These are phyloP conservation scores for Diachasma alloeum DNA, from an alignment of 1,140 invertebrate species.

Conservation along the genomic window DNA sequence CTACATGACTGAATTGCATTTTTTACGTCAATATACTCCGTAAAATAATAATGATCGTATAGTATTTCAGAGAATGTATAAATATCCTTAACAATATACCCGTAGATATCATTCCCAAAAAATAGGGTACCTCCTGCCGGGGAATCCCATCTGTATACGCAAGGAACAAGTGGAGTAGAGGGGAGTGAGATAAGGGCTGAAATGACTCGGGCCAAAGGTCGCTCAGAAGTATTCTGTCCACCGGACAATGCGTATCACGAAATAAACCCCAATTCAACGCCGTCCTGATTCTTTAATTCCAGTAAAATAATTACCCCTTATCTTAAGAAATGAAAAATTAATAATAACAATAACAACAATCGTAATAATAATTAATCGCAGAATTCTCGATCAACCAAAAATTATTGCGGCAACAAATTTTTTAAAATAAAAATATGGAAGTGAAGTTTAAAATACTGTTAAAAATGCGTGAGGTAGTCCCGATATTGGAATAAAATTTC, in stretches of 20 bases:
- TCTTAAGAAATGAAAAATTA: neutral
- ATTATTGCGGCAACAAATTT: too few relatives aligned
- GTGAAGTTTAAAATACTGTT: neutral
- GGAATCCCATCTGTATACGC: neutral
- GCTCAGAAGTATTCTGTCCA: constrained; percentile 55
- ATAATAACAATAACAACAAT: neutral
- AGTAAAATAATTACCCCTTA: neutral
- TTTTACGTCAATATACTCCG: too few relatives aligned
- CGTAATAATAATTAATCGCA: neutral
- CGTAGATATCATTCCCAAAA: too few relatives aligned
- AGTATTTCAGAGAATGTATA: too few relatives aligned
- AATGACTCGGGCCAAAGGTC: constrained; percentile 58
- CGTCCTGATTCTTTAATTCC: too few relatives aligned
- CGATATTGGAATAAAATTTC: neutral
- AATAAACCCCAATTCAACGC: neutral
- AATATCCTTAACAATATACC: too few relatives aligned
- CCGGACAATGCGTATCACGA: constrained; percentile 32
- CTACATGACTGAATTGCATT: too few relatives aligned
- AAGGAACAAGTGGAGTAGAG: constrained; percentile 38
- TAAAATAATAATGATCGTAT: too few relatives aligned
- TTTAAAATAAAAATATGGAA: neutral
- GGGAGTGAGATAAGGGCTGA: constrained; percentile 51
- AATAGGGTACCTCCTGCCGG: neutral
- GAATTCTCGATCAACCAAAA: too few relatives aligned
- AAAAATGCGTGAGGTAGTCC: neutral